phyloP scores from a whole-genome alignment of 2,113 vertebrate genomes.

The Malurus melanocephalus region DNA sequence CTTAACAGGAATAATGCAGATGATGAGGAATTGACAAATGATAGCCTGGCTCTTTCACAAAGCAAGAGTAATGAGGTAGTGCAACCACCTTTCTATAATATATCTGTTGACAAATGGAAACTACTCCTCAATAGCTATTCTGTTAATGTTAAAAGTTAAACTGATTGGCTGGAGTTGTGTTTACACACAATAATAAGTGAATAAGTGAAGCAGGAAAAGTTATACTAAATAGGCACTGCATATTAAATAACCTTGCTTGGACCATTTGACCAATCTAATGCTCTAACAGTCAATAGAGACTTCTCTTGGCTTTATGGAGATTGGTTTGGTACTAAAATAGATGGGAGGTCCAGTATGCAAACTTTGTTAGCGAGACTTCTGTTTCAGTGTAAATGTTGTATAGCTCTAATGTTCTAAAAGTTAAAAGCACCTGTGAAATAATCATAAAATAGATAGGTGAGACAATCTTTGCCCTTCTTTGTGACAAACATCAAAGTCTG shows the following conservation, averaged over 20 bases:
- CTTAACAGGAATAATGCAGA: constrained; percentile 84
- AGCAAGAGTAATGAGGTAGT: constrained; percentile 96
- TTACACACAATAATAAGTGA: not conserved
- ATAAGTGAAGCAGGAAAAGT: not conserved
- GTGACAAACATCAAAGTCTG: not conserved
- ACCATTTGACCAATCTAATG: not conserved
- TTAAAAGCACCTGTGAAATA: not conserved
- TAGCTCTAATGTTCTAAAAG: not conserved
- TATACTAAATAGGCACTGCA: not conserved
- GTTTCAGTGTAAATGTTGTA: not conserved
- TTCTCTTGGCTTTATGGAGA: constrained; percentile 3
- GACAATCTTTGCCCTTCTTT: not conserved
- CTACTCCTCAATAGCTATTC: constrained; percentile 31
- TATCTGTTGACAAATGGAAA: constrained; percentile 68
- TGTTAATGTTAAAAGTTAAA: constrained; percentile 30
- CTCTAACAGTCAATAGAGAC: not conserved
- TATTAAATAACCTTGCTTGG: not conserved
- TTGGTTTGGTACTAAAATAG: constrained; percentile 10
- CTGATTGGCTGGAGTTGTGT: constrained; percentile 6
- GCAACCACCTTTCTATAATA: constrained; percentile 77
- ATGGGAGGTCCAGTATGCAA: not conserved
- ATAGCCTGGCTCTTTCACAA: constrained; percentile 94
- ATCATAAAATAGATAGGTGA: not conserved
- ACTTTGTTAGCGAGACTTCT: not conserved
- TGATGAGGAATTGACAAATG: constrained; percentile 96